Evolutionary conservation across 2,888 invertebrate species (phyloP).

Genomic region (Drosophila helvetica): DNA sequence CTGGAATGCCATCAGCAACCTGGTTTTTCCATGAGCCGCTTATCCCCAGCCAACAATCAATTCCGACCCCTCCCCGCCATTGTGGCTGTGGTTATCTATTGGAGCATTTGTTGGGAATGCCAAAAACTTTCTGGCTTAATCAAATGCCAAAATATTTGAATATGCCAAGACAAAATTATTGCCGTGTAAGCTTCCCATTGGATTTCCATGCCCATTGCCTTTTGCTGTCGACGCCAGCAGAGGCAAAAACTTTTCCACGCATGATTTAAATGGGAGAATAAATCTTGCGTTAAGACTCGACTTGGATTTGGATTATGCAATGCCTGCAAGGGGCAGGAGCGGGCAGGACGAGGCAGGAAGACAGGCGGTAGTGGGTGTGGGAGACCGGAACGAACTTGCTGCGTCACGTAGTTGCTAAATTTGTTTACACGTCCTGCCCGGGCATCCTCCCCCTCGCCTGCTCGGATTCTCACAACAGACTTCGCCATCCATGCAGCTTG

Average conservation of each 20-base stretch:
- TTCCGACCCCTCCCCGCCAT: conserved; percentile 26
- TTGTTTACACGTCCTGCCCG: conserved; percentile 75
- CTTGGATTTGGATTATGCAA: conserved; percentile 77
- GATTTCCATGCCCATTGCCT: conserved; percentile 26
- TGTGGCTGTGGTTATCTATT: conserved; percentile 18
- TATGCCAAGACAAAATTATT: conserved; percentile 71
- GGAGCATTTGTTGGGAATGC: conserved; percentile 40
- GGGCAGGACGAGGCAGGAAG: no score
- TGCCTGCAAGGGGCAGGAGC: conserved; percentile 15
- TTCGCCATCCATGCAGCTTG: conserved; percentile 1
- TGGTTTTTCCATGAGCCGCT: conserved; percentile 33
- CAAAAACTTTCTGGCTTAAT: conserved; percentile 71
- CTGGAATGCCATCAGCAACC: neutral
- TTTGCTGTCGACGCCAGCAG: conserved; percentile 56
- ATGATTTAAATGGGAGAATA: conserved; percentile 77
- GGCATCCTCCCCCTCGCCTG: neutral
- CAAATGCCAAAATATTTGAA: conserved; percentile 78
- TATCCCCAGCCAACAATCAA: conserved; percentile 48
- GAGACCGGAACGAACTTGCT: conserved; percentile 44
- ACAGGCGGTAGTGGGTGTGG: no score
- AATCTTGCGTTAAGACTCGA: conserved; percentile 77
- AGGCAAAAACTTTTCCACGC: conserved; percentile 69
- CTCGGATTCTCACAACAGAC: neutral
- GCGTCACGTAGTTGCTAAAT: conserved; percentile 78
- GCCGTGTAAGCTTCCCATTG: conserved; percentile 35